Base-by-base conservation (phyloP, 53 echinoderm and acorn worm genomes). In the Luidia sarsii region DNA sequence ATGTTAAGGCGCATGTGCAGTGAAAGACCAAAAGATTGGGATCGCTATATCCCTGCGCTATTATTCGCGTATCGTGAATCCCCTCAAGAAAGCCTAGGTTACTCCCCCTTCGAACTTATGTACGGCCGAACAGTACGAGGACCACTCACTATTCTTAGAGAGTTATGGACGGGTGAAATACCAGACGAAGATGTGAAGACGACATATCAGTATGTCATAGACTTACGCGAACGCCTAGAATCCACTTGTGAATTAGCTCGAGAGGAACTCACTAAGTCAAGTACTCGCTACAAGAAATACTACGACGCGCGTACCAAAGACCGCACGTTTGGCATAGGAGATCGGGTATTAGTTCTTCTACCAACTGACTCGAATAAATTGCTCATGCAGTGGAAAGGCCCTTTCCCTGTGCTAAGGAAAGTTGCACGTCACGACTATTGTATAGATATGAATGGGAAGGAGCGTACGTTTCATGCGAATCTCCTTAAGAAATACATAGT, bases 321-420 rank as follows among this genome's bases (percentile, higher is more conserved):
- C 41, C 20, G 86, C 15, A 31, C 77, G 64, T 77, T 79, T 41
- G 55, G 33, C 8, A 15, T 4, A 18, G 79, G 75, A 39, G 86
- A 85, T 54, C 57, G 55, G 34, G 79, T 85, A 3, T 53, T 74
- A 15, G n/a, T 74, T 29, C 69, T 90, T 20, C 28, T 65, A 41
- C 90, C 90, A 16, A 90, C 86, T 14, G 66, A 79, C 32, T 31
- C 33, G 23, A 91, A 86, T 63, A 88, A 88, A 51, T 43, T 91
- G 4, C 68, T 82, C 3, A 28, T 39, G 79, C 79, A 91, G 33
- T 91, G 91, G 91, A 66, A 87, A 48, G 91, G 87, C 1, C 91
- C 87, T 6, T 91, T 87, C 63, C 36, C 36, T 2, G 48, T 90
- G 7, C 14, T 57, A 2, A 70, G 60, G 33, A 90, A 82, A 49